Conservation (phyloP, 2,797 vertebrate species). For the Lepilemur septentrionalis region DNA sequence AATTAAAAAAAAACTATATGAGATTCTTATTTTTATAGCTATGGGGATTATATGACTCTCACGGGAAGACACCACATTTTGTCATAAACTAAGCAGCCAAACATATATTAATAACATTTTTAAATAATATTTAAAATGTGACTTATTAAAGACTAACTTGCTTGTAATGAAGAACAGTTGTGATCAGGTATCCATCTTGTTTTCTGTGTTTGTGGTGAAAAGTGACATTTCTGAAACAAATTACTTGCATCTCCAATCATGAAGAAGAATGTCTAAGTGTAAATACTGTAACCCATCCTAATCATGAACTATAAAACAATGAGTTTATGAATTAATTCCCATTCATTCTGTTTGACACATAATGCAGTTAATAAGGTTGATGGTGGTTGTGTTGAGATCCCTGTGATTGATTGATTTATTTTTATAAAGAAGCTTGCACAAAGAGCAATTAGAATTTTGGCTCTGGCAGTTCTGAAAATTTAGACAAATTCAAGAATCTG, state of each 20-base stretch:
- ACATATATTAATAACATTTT: neutral
- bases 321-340: constrained; percentile 73
- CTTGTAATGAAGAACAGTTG: neutral
- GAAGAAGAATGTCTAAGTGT: constrained; percentile 21
- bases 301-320: constrained; percentile 70
- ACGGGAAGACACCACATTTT: neutral
- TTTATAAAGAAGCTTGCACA: constrained; percentile 69
- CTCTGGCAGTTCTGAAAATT: constrained; percentile 63
- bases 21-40: neutral
- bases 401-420: constrained; percentile 77
- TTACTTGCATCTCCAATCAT: neutral
- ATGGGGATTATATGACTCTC: neutral
- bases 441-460: constrained; percentile 75
- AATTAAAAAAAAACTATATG: neutral
- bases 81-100: neutral
- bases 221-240: constrained; percentile 29
- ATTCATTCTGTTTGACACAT: constrained; percentile 73
- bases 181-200: neutral
- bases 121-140: neutral
- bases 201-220: neutral
- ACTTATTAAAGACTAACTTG: constrained; percentile 30
- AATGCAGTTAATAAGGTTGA: constrained; percentile 80
- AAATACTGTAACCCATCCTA: constrained; percentile 38
- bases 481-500: constrained; percentile 69
- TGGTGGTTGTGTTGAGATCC: constrained; percentile 72